Conservation (phyloP, 2,113 vertebrate species). For the Eptatretus burgeri region DNA sequence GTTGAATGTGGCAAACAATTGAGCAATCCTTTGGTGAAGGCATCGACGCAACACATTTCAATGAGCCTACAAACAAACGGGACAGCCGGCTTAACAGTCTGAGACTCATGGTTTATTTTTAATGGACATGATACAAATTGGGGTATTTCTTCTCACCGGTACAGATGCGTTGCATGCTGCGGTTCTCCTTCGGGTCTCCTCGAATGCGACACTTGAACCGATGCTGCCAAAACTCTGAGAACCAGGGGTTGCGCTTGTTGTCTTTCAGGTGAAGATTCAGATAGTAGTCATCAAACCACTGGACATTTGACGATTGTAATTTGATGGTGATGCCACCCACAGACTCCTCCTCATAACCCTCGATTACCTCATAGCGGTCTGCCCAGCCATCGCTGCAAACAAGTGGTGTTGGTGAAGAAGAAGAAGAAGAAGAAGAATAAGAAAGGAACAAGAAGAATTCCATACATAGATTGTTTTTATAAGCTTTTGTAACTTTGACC, state of each 20-base stretch:
- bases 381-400: slow-evolving; percentile 69
- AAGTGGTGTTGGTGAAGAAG: too few species aligned
- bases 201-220: slow-evolving; percentile 75
- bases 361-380: slow-evolving; percentile 86
- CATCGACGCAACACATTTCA: too few species aligned
- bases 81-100: too few species aligned
- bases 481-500: too few species aligned
- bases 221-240: slow-evolving; percentile 89
- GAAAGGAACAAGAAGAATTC: too few species aligned
- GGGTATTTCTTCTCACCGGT: slow-evolving; percentile 22
- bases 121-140: too few species aligned
- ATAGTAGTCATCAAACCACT: slow-evolving; percentile 69
- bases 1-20: too few species aligned
- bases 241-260: slow-evolving; percentile 84
- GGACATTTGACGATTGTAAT: slow-evolving; percentile 58
- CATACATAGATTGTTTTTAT: too few species aligned
- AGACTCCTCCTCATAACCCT: slow-evolving; percentile 72
- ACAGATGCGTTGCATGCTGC: slow-evolving; percentile 60
- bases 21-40: too few species aligned
- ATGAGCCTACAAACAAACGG: too few species aligned
- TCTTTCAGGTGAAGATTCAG: slow-evolving; percentile 55
- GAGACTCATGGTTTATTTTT: too few species aligned
- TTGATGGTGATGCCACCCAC: slow-evolving; percentile 94
- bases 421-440: too few species aligned
- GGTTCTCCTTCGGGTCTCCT: slow-evolving; percentile 51